Percentiles rank a stretch among this genome's conserved stretches.
phyloP scores from a whole-genome alignment of 2,113 vertebrate genomes.

The Sinosuthora webbiana region DNA sequence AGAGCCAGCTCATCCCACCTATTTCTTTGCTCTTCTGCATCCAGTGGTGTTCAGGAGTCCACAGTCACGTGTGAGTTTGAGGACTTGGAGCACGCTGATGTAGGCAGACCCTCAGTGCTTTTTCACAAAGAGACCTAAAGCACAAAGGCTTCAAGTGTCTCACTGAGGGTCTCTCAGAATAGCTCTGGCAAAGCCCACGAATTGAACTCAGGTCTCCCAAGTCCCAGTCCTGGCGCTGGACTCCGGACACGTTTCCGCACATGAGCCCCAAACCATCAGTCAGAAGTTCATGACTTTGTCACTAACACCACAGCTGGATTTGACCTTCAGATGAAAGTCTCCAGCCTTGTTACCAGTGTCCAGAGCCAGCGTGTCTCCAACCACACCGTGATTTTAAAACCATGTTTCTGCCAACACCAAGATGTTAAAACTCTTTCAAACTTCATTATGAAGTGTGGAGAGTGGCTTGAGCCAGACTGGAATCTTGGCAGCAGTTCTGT shows the following conservation, averaged over 20 bases:
- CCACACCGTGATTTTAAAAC: constrained; percentile 52
- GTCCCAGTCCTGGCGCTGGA: not conserved
- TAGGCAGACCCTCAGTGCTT: not conserved
- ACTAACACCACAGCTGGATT: constrained; percentile 27
- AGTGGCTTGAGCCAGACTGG: constrained; percentile 59
- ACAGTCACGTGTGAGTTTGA: not conserved
- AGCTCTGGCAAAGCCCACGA: not conserved
- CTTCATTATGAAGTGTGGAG: constrained; percentile 66
- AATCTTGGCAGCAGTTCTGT: constrained; percentile 57
- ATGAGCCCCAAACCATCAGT: not conserved
- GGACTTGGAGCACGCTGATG: rapidly evolving
- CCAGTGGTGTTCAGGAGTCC: not conserved
- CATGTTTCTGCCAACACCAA: constrained; percentile 64
- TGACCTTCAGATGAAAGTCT: constrained; percentile 57
- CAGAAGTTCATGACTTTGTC: constrained; percentile 48
- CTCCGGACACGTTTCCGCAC: not conserved
- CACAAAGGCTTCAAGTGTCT: not conserved
- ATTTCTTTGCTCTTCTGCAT: not conserved
- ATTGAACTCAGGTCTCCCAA: not conserved
- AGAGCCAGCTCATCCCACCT: not conserved
- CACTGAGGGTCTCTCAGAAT: not conserved
- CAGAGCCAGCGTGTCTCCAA: constrained; percentile 46
- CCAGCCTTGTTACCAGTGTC: constrained; percentile 24
- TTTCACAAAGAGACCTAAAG: not conserved
- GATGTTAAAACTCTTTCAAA: constrained; percentile 66